Conservation (phyloP, 1,140 invertebrate genomes). For the Lasioglossum albipes region DNA sequence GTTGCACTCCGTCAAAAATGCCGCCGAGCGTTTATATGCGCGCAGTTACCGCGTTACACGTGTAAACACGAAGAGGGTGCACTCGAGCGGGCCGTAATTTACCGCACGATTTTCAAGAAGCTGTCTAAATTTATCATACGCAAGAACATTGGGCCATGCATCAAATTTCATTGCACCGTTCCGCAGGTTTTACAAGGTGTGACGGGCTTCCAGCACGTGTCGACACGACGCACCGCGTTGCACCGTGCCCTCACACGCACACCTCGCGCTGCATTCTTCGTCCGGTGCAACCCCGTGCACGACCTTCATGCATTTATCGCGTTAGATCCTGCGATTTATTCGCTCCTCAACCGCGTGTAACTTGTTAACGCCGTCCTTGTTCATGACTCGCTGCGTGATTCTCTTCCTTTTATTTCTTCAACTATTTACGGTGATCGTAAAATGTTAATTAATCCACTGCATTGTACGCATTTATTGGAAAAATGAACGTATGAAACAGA, state of each 20-base stretch:
- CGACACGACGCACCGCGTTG: conserved; percentile 32
- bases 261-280: conserved; percentile 41
- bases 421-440: no score
- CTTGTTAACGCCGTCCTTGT: no score
- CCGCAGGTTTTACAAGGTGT: conserved; percentile 67
- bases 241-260: conserved; percentile 11
- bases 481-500: no score
- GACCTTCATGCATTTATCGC: conserved; percentile 11
- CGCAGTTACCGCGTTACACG: conserved; percentile 9
- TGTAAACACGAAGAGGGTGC: conserved; percentile 38
- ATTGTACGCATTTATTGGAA: no score
- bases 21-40: not conserved
- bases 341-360: not conserved
- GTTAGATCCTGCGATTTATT: not conserved
- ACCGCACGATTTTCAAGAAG: conserved; percentile 38
- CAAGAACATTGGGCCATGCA: conserved; percentile 39
- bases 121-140: conserved; percentile 33
- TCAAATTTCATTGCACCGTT: conserved; percentile 53
- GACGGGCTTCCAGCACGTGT: conserved; percentile 67
- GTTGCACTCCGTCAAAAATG: no score
- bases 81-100: conserved; percentile 27
- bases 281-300: conserved; percentile 37
- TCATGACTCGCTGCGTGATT: not conserved
- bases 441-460: no score
- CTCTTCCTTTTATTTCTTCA: not conserved